Evolutionary conservation across 2,797 vertebrate genomes (phyloP), one percentile per base, ranked within the genome.

Genomic region (Pangasius krempfi): DNA sequence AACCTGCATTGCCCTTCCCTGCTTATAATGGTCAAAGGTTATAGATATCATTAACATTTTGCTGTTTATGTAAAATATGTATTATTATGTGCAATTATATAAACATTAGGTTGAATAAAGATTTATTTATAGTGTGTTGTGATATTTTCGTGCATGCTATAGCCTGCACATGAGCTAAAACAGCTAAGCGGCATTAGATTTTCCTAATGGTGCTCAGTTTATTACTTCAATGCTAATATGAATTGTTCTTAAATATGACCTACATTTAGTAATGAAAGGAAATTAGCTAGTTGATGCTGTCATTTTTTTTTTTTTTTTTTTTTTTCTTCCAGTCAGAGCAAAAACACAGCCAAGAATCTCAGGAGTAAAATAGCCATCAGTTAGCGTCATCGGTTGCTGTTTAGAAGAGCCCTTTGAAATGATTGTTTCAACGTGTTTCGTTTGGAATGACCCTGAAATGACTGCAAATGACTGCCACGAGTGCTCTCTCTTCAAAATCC

Each of bases 401-500:
- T 72, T 72, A 54, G 50, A 85, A 72, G 22, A 85, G 84, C n/a
- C 5, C 14, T 85, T 54, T 37, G 44, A 72, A 85, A 72, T 72
- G 66, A 85, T n/a, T 27, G 50, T 73, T 16, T 73, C 50, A 30
- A 22, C 2, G 1, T 9, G 2, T 84, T 68, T 84, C 18, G 1
- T 73, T 37, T 85, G 50, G 33, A 85, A 37, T 56, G 84, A 73
- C 50, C 50, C 47, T 58, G 66, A 22, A 85, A 72, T 33, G 30
- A 25, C 84, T 72, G 50, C 16, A 72, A 72, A 85, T 70, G 64
- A 20, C 47, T 85, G 50, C 64, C 50, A 37, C 20, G 7, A 72
- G 84, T 72, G 50, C 27, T 85, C 66, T 85, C 50, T 27, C 66
- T 30, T 54, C 66, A 72, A 72, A 85, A 58, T 72, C 83, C 84